Percentiles rank a stretch among this genome's conserved stretches.
phyloP scores from a whole-genome alignment of 2,797 vertebrate genomes.

The Tachyglossus aculeatus region DNA sequence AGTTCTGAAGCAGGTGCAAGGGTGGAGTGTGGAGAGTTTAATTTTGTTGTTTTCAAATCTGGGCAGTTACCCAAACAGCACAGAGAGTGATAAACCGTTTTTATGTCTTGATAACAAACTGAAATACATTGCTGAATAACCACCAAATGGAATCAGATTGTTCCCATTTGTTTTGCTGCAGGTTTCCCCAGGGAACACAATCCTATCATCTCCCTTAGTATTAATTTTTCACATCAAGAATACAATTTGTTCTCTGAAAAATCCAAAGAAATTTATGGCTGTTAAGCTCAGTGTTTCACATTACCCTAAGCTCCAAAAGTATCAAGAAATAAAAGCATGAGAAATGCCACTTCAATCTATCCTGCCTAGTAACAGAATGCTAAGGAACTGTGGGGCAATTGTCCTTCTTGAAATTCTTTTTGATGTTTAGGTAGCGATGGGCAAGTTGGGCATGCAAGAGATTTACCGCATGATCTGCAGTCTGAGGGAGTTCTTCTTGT shows the following conservation, averaged over 20 bases:
- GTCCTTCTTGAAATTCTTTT: no score
- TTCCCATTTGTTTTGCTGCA: neutral
- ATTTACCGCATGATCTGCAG: no score
- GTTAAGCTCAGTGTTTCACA: neutral
- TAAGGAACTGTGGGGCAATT: no score
- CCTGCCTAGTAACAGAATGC: no score
- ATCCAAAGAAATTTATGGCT: no score
- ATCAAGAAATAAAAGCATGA: no score
- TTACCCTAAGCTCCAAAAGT: neutral
- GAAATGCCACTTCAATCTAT: no score
- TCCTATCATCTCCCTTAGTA: neutral
- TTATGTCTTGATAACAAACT: no score
- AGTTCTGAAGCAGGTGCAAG: accelerated
- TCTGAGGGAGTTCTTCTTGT: no score
- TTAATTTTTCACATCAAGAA: neutral
- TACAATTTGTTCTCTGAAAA: slow-evolving; percentile 6
- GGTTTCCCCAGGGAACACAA: no score
- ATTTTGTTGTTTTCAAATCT: neutral
- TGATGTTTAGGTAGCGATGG: no score
- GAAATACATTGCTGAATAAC: neutral
- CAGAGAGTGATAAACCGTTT: accelerated
- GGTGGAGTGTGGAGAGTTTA: neutral
- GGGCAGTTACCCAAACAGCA: neutral
- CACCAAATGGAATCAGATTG: neutral
- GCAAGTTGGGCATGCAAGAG: no score